These are phyloP conservation scores for Pelvicachromis taeniatus DNA, from an alignment of 2,113 vertebrate species.

Conservation along the genomic window DNA sequence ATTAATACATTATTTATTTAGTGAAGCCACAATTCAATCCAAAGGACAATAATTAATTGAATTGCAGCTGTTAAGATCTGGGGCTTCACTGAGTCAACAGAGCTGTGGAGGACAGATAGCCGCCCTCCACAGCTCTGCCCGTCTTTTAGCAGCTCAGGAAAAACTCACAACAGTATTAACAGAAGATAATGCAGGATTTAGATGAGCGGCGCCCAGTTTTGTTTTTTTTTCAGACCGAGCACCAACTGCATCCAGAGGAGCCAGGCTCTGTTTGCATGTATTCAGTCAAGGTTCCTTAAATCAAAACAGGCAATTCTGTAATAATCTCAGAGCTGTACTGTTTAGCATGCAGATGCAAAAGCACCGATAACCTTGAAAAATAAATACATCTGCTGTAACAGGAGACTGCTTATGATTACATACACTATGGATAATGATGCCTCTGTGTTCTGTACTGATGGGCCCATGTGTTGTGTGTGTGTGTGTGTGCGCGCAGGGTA, in stretches of 20 bases:
- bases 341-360: not conserved
- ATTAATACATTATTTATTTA: conserved; percentile 34
- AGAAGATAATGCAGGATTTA: conserved; percentile 19
- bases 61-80: conserved; percentile 27
- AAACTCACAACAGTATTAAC: conserved; percentile 3
- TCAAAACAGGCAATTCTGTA: not conserved
- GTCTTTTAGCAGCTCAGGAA: not conserved
- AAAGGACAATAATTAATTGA: conserved; percentile 32
- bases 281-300: conserved; percentile 15
- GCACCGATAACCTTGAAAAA: not conserved
- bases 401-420: not conserved
- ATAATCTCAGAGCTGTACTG: not conserved
- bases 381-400: not conserved
- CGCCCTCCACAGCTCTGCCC: not conserved
- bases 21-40: conserved; percentile 1
- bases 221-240: not conserved
- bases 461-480: not conserved
- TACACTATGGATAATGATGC: not conserved
- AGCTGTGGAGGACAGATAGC: conserved; percentile 27
- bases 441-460: not conserved
- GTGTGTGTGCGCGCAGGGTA: not conserved
- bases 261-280: not conserved
- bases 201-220: not conserved
- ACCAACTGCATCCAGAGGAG: not conserved
- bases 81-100: conserved; percentile 11